Base-by-base conservation (phyloP, 2,113 vertebrate species). In the Gallinago media region DNA sequence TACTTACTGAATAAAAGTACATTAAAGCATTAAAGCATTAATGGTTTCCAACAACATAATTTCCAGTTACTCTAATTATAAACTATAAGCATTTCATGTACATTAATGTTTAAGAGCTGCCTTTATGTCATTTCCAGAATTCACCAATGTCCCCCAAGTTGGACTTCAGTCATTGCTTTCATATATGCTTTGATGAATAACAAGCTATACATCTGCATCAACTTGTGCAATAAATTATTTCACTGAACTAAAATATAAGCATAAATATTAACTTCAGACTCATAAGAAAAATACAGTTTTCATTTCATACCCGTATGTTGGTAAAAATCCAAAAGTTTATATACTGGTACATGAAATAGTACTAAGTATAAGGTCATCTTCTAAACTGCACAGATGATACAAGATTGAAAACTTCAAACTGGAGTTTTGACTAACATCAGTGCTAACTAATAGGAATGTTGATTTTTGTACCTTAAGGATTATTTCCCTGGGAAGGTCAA, bases 51-150 rank as follows among this genome's bases (percentile, higher is more conserved):
- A 77, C 63, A 92, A 38, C 17, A 50, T 80, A n/a, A 77, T 61
- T 90, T 77, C 17, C 36, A 88, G 36, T 58, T 67, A 62, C 23
- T 54, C 18, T 40, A 88, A 71, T 68, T 90, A 88, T 54, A 88
- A 6, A 85, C 11, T 9, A 47, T 46, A 8, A 71, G 19, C 0
- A 4, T 52, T 88, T 74, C 44, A 74, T 0, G 0, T 52, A 17
- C 12, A 56, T 74, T 74, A 85, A 85, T 65, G 19, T 40, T 81
- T 32, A 81, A 65, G 44, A 85, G 22, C 21, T 46, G 27, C 36
- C 22, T 56, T 47, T 47, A 9, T 54, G 71, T 44, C 6, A 71
- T 75, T 91, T 72, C 72, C 79, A 89, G 27, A 93, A 83, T 10
- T 67, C 67, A 75, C 3, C 32, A 59, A 21, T 59, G 34, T 61